Evolutionary conservation across 2,113 vertebrate species (phyloP), one percentile per base, ranked within the genome.

Genomic region (Crotalus tigris): DNA sequence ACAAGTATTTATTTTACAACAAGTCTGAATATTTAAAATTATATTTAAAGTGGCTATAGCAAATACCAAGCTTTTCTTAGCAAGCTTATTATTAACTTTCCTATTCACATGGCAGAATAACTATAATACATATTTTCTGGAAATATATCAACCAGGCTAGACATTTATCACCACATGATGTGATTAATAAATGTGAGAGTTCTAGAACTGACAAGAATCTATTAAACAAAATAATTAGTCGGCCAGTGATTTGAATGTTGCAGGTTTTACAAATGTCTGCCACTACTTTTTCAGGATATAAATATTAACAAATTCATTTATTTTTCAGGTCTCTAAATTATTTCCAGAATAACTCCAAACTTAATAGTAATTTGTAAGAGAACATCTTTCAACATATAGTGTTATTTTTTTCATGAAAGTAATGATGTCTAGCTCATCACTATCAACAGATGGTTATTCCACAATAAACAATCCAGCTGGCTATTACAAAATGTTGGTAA

Each of bases 231-330:
- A 57, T 9, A 93, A 57, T 59, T 91, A 64, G 17, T 81, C 12
- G 11, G 1, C 4, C 49, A 93, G 1, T 24, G 89, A 24, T 91
- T 54, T 92, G 81, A 90, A 12, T 24, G 89, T 3, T 0, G 33
- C 7, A 86, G 90, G 92, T 87, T 6, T 54, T 21, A 91, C 49
- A 92, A 94, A 92, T 46, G 94, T 89, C 13, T 58, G 44, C 23
- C 12, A 87, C 29, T 0, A 26, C 58, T 54, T 69, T 7, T 2
- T 1, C 64, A 58, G 4, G 1, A 1, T 89, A 51, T 64, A 58
- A 4, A 57, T 53, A 39, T 5, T 75, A 1, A 92, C 51, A 5
- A 86, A 85, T 0, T 87, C 11, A 61, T 91, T 58, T 64, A 5
- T 81, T 75, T 0, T 89, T 10, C 21, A 89, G 9, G 1, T 0